Base-by-base conservation (phyloP, 2,113 vertebrate genomes). In the Istiophorus platypterus region DNA sequence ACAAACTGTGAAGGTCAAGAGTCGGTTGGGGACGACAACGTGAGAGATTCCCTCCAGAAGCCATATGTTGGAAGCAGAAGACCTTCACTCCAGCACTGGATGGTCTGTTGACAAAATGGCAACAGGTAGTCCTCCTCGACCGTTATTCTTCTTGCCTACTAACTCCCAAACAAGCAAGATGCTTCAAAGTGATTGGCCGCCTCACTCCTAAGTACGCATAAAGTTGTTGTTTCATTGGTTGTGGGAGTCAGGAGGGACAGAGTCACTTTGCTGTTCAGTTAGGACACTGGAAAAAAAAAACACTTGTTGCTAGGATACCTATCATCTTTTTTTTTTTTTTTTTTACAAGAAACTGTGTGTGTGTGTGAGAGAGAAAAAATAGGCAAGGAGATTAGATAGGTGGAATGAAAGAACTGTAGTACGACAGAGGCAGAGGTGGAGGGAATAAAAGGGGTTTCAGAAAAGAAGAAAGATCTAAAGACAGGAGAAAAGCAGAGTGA, bases 231-330 rank as follows among this genome's bases (percentile, higher is more conserved):
- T 67, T 65, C 37, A 81, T 87, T 89, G 70, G 73, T 51, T 80
- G 75, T 34, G 62, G 29, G 34, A 56, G 68, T 84, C 42, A 6
- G 39, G 62, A 84, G 78, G 78, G 80, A 86, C 29, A 47, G 47
- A 75, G 80, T 81, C 34, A 67, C 80, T 89, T 81, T 70, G 57
- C 79, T 61, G 56, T 86, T 83, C 69, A 78, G 49, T 82, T 51
- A 78, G 39, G 64, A 86, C 49, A 69, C 37, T 39, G 18, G 7
- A 1, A 20, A 4, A 26, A 22, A 31, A 84, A 81, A 85, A 62
- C 1, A 68, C 52, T 31, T 51, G 90, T 92, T 91, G 85, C 90
- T 92, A 83, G 80, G 89, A 91, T 82, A 93, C 86, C 62, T 63
- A 65, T 67, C 63, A 76, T 85, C 64, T 58, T 63, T 83, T 56